Percentiles rank a stretch among this genome's conserved stretches.
Evolutionary conservation across 2,113 vertebrate species (phyloP).

Genomic region (Lamprotornis superbus): DNA sequence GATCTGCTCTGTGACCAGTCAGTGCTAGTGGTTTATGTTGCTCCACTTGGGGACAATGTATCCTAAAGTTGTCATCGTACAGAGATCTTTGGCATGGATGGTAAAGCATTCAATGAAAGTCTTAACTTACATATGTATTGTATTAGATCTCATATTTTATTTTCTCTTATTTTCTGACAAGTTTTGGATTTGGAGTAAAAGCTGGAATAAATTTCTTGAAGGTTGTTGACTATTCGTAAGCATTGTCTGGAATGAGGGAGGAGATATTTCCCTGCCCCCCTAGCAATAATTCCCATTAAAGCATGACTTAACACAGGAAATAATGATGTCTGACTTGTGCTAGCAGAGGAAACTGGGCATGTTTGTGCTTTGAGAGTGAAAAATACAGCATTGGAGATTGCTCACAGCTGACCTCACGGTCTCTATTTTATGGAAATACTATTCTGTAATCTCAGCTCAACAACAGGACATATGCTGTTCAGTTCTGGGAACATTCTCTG

Average conservation of each 20-base stretch:
- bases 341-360: neutral
- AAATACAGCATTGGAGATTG: neutral
- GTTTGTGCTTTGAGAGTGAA: neutral
- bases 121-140: neutral
- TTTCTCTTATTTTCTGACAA: neutral
- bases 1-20: neutral
- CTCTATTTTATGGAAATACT: neutral
- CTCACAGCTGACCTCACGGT: neutral
- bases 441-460: neutral
- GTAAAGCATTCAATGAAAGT: neutral
- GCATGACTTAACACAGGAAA: constrained; percentile 20
- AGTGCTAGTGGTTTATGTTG: neutral
- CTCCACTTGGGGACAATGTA: neutral
- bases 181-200: neutral
- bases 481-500: neutral
- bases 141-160: neutral
- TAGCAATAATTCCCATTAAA: neutral
- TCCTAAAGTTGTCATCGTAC: neutral
- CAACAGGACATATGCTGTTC: neutral
- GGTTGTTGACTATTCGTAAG: neutral
- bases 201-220: neutral
- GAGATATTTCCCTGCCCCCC: neutral
- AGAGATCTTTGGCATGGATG: neutral
- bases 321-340: neutral
- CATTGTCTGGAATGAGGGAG: neutral